Percentiles rank a stretch among this genome's conserved stretches.
Conservation (phyloP, 2,113 vertebrate genomes). For the Saccopteryx bilineata region DNA sequence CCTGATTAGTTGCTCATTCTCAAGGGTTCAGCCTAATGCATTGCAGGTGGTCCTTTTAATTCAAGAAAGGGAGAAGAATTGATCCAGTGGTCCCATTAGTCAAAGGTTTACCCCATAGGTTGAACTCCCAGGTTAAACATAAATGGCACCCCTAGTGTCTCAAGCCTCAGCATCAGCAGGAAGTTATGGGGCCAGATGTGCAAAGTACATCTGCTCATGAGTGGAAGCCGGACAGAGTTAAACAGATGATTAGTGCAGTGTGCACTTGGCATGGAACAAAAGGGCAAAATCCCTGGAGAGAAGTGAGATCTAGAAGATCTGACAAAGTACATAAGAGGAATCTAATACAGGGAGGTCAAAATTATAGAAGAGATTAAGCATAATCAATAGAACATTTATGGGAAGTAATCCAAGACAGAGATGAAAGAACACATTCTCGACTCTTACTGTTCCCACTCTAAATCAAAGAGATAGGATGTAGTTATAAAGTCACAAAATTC, state of each 20-base stretch:
- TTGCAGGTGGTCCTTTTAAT: background rate
- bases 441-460: background rate
- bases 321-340: fast-evolving
- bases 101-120: background rate
- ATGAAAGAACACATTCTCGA: background rate
- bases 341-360: background rate
- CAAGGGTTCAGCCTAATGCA: background rate
- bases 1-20: background rate
- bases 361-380: background rate
- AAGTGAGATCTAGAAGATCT: background rate
- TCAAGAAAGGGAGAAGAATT: background rate
- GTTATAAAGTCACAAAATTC: background rate
- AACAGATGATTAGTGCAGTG: background rate
- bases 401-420: background rate
- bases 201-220: background rate
- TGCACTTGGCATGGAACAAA: background rate
- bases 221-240: background rate
- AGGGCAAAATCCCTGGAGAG: background rate
- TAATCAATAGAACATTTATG: background rate
- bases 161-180: background rate
- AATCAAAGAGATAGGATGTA: background rate
- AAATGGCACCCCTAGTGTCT: background rate
- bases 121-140: background rate
- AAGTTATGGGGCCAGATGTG: background rate
- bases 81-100: background rate